Conservation (phyloP, 92 coral and sea anemone species). For the Nematostella vectensis region DNA sequence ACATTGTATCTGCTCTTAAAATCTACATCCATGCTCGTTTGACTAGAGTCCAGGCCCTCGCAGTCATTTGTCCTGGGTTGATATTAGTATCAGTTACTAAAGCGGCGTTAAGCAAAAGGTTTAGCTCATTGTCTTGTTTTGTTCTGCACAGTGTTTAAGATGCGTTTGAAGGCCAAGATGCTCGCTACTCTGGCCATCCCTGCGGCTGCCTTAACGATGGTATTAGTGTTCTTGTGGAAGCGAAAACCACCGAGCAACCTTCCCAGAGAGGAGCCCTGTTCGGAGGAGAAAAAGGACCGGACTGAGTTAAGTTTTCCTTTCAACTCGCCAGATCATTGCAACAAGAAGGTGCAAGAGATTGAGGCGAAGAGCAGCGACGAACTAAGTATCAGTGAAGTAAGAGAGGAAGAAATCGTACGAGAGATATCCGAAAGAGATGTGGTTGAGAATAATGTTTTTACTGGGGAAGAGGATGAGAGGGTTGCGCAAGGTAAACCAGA, state of each 20-base stretch:
- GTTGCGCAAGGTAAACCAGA: not conserved
- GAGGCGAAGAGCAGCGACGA: conserved; percentile 2
- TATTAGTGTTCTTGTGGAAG: conserved; percentile 54
- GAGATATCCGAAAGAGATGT: not conserved
- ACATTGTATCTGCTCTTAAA: too few species aligned
- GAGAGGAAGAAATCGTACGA: not conserved
- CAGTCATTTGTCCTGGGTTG: too few species aligned
- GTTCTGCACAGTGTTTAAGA: conserved; percentile 10
- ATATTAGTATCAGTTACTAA: too few species aligned
- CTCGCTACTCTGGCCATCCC: conserved; percentile 57
- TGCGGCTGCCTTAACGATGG: conserved; percentile 51
- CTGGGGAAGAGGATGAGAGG: not conserved
- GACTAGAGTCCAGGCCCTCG: too few species aligned
- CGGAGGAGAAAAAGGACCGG: conserved; percentile 1
- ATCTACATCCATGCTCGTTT: too few species aligned
- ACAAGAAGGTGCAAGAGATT: not conserved
- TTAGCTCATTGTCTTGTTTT: too few species aligned
- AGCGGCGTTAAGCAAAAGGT: too few species aligned
- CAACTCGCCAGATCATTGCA: not conserved
- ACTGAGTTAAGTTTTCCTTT: not conserved
- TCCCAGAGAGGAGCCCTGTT: conserved; percentile 3
- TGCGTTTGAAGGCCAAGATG: conserved; percentile 60
- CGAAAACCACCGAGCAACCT: conserved; percentile 18
- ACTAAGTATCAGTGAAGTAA: not conserved
- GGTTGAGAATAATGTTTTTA: not conserved